phyloP scores from a whole-genome alignment of 2,113 vertebrate species.

The Burhinus bistriatus region DNA sequence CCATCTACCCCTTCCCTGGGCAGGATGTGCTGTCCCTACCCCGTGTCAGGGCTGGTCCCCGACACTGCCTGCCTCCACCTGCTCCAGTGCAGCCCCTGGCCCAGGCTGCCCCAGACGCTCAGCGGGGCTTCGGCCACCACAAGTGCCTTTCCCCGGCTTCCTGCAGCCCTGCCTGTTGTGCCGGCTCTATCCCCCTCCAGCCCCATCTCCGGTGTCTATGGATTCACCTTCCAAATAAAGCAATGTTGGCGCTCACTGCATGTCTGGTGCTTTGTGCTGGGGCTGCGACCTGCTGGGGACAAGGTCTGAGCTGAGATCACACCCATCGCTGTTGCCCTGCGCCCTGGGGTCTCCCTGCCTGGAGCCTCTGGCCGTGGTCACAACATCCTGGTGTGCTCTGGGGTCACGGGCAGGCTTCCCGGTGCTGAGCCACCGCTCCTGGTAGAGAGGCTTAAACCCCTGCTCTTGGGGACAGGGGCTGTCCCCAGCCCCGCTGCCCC shows the following conservation, averaged over 20 bases:
- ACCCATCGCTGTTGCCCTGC: background rate
- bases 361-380: background rate
- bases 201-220: background rate
- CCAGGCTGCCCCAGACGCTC: background rate
- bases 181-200: background rate
- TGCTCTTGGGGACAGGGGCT: background rate
- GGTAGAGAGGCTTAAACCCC: background rate
- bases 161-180: background rate
- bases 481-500: background rate
- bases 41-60: conserved; percentile 41
- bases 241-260: background rate
- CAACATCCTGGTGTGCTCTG: background rate
- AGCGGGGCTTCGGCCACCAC: background rate
- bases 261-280: background rate
- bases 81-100: background rate
- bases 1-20: background rate
- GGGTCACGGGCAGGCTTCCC: background rate
- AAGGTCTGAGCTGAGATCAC: background rate
- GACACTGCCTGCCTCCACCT: background rate
- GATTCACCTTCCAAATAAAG: conserved; percentile 49
- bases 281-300: background rate
- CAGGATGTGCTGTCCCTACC: background rate
- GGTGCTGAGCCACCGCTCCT: background rate
- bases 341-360: background rate
- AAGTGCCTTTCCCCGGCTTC: conserved; percentile 8